A percentile compares a stretch with the other conserved stretches of the same genome.
Evolutionary conservation across 2,888 invertebrate genomes (phyloP).

Genomic region (Aplocera efformata): DNA sequence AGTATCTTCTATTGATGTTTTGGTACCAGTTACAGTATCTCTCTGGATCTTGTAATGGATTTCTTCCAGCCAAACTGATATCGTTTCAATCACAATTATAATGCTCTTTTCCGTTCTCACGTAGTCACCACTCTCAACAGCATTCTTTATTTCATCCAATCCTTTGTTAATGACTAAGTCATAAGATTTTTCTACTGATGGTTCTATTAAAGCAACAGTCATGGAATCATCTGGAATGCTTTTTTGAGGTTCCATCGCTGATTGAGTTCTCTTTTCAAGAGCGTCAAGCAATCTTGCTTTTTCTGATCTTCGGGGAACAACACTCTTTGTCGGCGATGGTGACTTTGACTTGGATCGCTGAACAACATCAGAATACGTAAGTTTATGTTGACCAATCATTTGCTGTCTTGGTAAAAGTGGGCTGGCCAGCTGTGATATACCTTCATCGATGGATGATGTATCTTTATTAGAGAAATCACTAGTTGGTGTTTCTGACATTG

Average conservation of each 20-base stretch:
- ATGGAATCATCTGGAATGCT: slow-evolving; percentile 49
- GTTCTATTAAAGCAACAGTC: slow-evolving; percentile 60
- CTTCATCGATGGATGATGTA: slow-evolving; percentile 69
- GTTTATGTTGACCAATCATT: slow-evolving; percentile 43
- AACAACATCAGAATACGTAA: slow-evolving; percentile 72
- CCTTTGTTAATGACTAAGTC: slow-evolving; percentile 81
- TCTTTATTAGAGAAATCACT: slow-evolving; percentile 66
- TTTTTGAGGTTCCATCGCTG: slow-evolving; percentile 46
- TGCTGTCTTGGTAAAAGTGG: slow-evolving; percentile 43
- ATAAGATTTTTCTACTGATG: slow-evolving; percentile 67
- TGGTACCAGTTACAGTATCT: slow-evolving; percentile 48
- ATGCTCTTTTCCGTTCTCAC: slow-evolving; percentile 84
- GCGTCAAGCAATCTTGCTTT: slow-evolving; percentile 58
- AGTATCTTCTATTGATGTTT: slow-evolving; percentile 43
- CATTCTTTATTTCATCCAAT: slow-evolving; percentile 78
- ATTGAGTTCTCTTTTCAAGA: slow-evolving; percentile 64
- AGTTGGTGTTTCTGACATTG: slow-evolving; percentile 65
- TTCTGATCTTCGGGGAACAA: slow-evolving; percentile 49
- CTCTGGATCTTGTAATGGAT: slow-evolving; percentile 88
- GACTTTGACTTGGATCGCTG: slow-evolving; percentile 75
- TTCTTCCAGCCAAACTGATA: slow-evolving; percentile 91
- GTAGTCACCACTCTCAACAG: slow-evolving; percentile 80
- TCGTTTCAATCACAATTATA: slow-evolving; percentile 88
- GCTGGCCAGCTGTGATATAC: slow-evolving; percentile 65
- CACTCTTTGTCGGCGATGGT: slow-evolving; percentile 65